phyloP scores from a whole-genome alignment of 1,140 invertebrate genomes.

The Telenomus remus region DNA sequence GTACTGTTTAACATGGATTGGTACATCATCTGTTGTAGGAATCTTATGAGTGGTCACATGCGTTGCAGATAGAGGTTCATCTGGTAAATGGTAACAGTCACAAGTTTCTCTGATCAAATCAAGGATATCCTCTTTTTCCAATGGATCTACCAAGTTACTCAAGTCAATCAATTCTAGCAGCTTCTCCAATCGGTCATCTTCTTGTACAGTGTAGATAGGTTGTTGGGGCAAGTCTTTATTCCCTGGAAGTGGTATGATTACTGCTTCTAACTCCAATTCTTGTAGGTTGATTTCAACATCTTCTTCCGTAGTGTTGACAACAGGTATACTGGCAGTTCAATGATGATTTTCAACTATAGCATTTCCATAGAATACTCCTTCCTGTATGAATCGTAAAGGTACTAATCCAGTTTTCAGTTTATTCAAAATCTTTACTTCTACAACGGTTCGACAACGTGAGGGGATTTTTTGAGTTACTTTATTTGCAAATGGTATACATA shows the following conservation, averaged over 20 bases:
- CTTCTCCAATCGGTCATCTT: neutral
- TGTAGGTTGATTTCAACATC: neutral
- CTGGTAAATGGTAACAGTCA: neutral
- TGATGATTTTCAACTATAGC: neutral
- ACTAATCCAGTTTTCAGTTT: neutral
- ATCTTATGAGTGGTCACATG: neutral
- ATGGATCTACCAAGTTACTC: neutral
- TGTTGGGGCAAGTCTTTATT: neutral
- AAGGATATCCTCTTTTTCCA: neutral
- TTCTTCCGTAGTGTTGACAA: neutral
- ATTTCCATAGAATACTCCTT: constrained; percentile 1
- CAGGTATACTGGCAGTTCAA: neutral
- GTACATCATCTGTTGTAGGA: neutral
- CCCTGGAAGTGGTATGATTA: no score
- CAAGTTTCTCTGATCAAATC: neutral
- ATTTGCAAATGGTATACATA: neutral
- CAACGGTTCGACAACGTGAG: neutral
- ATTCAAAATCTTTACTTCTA: neutral
- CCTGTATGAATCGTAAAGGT: neutral
- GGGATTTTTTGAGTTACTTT: neutral
- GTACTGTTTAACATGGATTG: constrained; percentile 1
- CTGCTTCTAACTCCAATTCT: neutral
- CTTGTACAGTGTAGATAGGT: neutral
- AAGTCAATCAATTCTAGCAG: neutral
- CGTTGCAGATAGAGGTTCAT: neutral